Conservation (phyloP, 2,113 vertebrate genomes). For the Dromaius novaehollandiae region DNA sequence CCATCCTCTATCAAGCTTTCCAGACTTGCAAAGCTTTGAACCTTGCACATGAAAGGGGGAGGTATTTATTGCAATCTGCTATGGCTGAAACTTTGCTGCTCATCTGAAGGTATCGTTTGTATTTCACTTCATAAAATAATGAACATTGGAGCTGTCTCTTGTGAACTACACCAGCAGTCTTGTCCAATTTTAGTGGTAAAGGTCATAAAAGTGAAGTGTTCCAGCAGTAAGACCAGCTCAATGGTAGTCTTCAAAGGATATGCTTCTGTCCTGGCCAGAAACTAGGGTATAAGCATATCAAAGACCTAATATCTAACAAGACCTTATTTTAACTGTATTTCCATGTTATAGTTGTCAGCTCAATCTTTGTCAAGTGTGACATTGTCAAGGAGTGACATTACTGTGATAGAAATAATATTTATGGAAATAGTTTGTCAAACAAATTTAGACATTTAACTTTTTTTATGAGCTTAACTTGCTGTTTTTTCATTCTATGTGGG, state of each 20-base stretch:
- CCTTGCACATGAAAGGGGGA: conserved; percentile 78
- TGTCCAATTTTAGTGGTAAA: conserved; percentile 77
- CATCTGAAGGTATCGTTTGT: conserved; percentile 65
- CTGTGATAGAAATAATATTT: not conserved
- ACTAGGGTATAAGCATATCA: conserved; percentile 72
- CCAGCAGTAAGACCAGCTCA: conserved; percentile 81
- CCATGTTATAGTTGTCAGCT: not conserved
- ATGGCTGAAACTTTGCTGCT: conserved; percentile 70
- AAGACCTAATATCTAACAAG: conserved; percentile 72
- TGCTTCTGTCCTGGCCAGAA: conserved; percentile 64
- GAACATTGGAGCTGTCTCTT: conserved; percentile 69
- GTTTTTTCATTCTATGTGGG: not conserved
- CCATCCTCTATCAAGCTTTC: conserved; percentile 75
- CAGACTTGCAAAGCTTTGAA: conserved; percentile 79
- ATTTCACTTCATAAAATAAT: conserved; percentile 81
- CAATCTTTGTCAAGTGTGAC: not conserved
- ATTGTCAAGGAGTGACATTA: not conserved
- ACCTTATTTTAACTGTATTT: conserved; percentile 70
- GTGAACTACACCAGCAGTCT: conserved; percentile 73
- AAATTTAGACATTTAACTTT: not conserved
- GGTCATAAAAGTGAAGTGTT: conserved; percentile 87
- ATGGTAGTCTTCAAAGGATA: conserved; percentile 78
- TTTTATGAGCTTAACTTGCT: not conserved
- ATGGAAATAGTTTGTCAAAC: not conserved
- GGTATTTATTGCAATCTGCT: conserved; percentile 80